Percentiles rank a stretch among this genome's conserved stretches.
Conservation (phyloP, 2,113 vertebrate species). For the Tragelaphus strepsiceros region DNA sequence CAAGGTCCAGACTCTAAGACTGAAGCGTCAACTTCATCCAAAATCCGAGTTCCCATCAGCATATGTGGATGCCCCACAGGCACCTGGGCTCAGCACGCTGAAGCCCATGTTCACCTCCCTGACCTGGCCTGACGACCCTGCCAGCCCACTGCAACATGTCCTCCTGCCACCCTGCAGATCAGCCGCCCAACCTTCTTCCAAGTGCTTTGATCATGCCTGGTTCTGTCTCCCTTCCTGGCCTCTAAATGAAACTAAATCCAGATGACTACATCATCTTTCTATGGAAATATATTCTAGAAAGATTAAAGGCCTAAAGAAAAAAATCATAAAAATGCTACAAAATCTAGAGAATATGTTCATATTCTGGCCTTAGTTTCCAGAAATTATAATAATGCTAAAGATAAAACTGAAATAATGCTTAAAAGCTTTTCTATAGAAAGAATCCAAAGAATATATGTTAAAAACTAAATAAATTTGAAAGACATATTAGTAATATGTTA, state of each 20-base stretch:
- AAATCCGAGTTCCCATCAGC: neutral
- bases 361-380: neutral
- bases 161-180: too few species aligned
- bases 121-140: fast-evolving
- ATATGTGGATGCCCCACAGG: neutral
- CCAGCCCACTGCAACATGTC: fast-evolving
- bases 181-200: too few species aligned
- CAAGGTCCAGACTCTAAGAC: neutral
- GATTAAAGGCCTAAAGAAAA: neutral
- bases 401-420: neutral
- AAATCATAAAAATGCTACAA: neutral
- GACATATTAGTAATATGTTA: neutral
- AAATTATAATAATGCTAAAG: neutral
- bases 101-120: fast-evolving
- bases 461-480: neutral
- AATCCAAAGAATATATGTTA: neutral
- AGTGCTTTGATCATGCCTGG: neutral
- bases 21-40: neutral
- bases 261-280: neutral
- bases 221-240: neutral
- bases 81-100: too few species aligned
- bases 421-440: neutral
- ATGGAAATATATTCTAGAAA: neutral
- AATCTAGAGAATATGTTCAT: neutral
- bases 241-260: neutral